Conservation (phyloP, 1,140 invertebrate genomes). For the Drosophila mayri region DNA sequence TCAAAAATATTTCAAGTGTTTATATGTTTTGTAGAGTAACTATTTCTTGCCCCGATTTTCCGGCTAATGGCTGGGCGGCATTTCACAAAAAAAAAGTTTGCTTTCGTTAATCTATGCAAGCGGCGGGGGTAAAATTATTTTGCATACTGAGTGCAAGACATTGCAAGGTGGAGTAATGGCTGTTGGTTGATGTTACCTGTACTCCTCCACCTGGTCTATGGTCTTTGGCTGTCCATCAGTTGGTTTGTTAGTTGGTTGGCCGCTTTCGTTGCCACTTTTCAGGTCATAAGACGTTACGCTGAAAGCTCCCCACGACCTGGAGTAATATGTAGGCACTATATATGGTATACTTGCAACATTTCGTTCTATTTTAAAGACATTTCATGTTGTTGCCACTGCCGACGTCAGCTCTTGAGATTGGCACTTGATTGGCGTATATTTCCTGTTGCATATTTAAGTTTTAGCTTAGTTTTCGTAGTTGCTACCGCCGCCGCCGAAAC, state of each 20-base stretch:
- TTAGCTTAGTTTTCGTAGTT: constrained; percentile 45
- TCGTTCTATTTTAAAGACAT: constrained; percentile 83
- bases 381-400: constrained; percentile 64
- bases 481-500: constrained; percentile 18
- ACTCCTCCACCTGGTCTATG: too few species aligned
- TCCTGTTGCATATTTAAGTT: constrained; percentile 83
- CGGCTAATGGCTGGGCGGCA: constrained; percentile 10
- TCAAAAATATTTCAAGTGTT: constrained; percentile 1
- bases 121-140: constrained; percentile 61
- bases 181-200: constrained; percentile 20
- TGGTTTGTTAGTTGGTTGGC: constrained; percentile 60
- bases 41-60: constrained; percentile 1
- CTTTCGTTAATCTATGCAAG: constrained; percentile 74
- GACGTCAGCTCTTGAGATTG: constrained; percentile 76
- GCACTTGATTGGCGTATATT: constrained; percentile 84
- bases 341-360: constrained; percentile 46
- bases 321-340: constrained; percentile 5
- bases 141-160: constrained; percentile 56
- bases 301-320: constrained; percentile 34
- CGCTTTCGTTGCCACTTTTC: constrained; percentile 68
- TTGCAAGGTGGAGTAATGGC: constrained; percentile 4
- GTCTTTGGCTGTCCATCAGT: constrained; percentile 56
- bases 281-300: constrained; percentile 77
- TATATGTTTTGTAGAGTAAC: constrained; percentile 2
- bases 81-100: constrained; percentile 47